Evolutionary conservation across 92 coral and sea anemone species (phyloP).

Genomic region (Desmophyllum pertusum): DNA sequence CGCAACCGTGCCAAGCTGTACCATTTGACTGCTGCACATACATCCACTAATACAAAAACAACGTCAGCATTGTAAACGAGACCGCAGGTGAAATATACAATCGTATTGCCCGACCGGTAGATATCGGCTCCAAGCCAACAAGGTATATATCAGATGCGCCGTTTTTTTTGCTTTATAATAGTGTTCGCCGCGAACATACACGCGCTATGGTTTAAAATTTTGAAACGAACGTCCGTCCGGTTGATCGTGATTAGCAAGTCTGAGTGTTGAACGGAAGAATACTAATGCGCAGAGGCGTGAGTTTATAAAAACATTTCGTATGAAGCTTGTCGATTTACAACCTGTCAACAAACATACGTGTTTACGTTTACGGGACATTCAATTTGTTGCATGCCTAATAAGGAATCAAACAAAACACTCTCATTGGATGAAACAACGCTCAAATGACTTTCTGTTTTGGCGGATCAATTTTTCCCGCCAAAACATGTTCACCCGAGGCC

Average conservation of each 20-base stretch:
- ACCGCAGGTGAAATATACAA: slow-evolving; percentile 37
- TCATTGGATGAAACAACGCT: neutral
- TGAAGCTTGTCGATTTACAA: neutral
- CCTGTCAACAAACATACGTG: neutral
- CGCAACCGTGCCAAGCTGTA: slow-evolving; percentile 6
- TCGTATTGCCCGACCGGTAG: slow-evolving; percentile 4
- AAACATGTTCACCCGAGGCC: neutral
- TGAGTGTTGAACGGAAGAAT: slow-evolving; percentile 13
- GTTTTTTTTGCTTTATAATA: neutral
- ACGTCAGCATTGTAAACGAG: slow-evolving; percentile 1
- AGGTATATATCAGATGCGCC: neutral
- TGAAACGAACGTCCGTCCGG: neutral
- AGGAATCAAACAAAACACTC: neutral
- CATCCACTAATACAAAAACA: slow-evolving; percentile 11
- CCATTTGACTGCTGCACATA: slow-evolving; percentile 15
- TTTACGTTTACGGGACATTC: slow-evolving; percentile 12
- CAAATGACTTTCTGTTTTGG: neutral
- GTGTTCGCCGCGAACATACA: neutral
- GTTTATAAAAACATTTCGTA: slow-evolving; percentile 16
- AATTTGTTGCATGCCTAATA: neutral
- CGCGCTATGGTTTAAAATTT: neutral
- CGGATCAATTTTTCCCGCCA: slow-evolving; percentile 1
- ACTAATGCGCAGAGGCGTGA: slow-evolving; percentile 16
- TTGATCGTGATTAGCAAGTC: slow-evolving; percentile 19
- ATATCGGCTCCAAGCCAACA: slow-evolving; percentile 13